Percentiles rank a stretch among this genome's conserved stretches.
phyloP scores from a whole-genome alignment of 1,140 invertebrate genomes.

The Leguminivora glycinivorella region DNA sequence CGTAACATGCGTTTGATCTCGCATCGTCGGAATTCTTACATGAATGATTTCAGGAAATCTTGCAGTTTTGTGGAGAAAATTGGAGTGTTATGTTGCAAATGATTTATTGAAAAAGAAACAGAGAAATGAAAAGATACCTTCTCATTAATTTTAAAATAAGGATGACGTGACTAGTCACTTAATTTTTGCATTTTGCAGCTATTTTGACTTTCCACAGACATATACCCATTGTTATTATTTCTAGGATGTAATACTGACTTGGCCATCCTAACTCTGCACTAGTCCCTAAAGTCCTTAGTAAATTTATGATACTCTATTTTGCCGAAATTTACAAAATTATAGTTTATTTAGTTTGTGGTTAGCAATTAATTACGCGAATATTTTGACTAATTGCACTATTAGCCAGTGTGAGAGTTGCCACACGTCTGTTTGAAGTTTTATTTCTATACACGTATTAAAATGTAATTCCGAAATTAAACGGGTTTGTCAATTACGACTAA shows the following conservation, averaged over 20 bases:
- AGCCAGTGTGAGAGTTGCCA: neutral
- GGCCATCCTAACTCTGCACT: neutral
- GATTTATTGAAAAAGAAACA: too few relatives aligned
- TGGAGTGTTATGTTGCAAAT: neutral
- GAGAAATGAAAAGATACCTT: too few relatives aligned
- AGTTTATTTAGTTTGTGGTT: neutral
- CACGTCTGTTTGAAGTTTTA: neutral
- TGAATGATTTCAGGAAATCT: neutral
- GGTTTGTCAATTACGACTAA: neutral
- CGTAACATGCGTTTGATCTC: neutral
- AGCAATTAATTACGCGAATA: neutral
- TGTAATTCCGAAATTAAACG: neutral
- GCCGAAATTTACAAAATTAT: neutral
- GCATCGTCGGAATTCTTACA: neutral
- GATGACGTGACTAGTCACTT: too few relatives aligned
- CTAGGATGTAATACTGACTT: neutral
- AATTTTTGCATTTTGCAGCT: too few relatives aligned
- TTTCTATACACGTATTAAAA: neutral
- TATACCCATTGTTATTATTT: too few relatives aligned
- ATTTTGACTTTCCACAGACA: too few relatives aligned
- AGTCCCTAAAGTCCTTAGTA: neutral
- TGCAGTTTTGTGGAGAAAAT: neutral
- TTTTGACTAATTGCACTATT: conserved; percentile 12
- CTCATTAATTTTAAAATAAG: too few relatives aligned
- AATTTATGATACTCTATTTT: too few relatives aligned